Evolutionary conservation across 1,140 invertebrate genomes (phyloP), one percentile per base, ranked within the genome.

Genomic region (Magallana ariakensis): DNA sequence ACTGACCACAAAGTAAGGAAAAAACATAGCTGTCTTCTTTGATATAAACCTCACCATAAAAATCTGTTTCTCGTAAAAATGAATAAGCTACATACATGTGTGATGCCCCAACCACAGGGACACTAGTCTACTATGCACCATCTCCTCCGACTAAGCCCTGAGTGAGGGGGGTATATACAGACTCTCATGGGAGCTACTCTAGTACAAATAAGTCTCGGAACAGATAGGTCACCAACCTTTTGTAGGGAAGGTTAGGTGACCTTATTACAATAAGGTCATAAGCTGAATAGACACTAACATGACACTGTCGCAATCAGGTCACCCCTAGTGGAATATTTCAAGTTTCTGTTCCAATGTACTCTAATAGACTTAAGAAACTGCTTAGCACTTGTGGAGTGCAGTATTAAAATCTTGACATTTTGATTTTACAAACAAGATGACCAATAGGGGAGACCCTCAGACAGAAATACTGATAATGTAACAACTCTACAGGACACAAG

Each of bases 81-180:
- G 58, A 70, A 70, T 70, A 70, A 33, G 66, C 66, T 70, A 70
- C 66, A 66, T 66, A 66, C 62, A 70, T 70, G 33, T 70, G 33
- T 9, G 33, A 70, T 26, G 22, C n/a, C 66, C 66, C 66, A 70
- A 70, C 66, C 66, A 70, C 66, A 70, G 66, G 66, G 66, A 70
- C 66, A 0, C 66, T 70, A 70, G 66, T 70, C 66, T 70, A 70
- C 16, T 26, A 33, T 4, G 33, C 33, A 33, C 66, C 6, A 7
- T 70, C 33, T 26, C 66, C 19, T 10, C 22, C 22, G 66, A 70
- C 66, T 70, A 70, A 70, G 66, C 66, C 66, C 66, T 70, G 66
- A 70, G 66, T 26, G 66, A 26, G 66, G 66, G 66, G 66, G 66
- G 66, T 70, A 19, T 70, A 46, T 26, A 70, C 19, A 70, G 11